phyloP scores from a whole-genome alignment of 2,797 vertebrate genomes.

The Melanotaenia trifasciata region DNA sequence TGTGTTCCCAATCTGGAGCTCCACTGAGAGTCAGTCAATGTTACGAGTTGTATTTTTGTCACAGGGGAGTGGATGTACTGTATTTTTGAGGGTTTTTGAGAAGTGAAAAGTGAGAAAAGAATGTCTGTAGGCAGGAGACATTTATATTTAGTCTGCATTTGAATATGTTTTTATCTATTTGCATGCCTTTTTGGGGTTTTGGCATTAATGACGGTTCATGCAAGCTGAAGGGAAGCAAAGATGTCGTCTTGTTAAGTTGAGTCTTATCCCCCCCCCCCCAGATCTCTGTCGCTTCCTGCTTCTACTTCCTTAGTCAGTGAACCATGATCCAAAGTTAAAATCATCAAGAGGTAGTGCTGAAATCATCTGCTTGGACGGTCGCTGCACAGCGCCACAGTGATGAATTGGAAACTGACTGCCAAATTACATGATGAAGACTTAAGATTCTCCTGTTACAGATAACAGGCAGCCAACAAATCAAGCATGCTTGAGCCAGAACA shows the following conservation, averaged over 20 bases:
- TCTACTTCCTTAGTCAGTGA: slow-evolving; percentile 33
- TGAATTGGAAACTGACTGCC: slow-evolving; percentile 71
- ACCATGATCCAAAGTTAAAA: slow-evolving; percentile 54
- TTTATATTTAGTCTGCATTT: slow-evolving; percentile 66
- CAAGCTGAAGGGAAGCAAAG: slow-evolving; percentile 31
- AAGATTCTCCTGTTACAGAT: slow-evolving; percentile 69
- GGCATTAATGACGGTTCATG: slow-evolving; percentile 38
- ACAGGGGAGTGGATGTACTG: slow-evolving; percentile 67
- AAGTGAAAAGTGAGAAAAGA: slow-evolving; percentile 65
- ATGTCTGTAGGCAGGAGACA: slow-evolving; percentile 52
- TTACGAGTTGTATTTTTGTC: slow-evolving; percentile 78
- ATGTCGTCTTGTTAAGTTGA: slow-evolving; percentile 22
- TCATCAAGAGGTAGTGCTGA: slow-evolving; percentile 49
- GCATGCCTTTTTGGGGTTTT: slow-evolving; percentile 15
- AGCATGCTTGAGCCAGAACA: slow-evolving; percentile 50
- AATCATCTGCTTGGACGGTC: slow-evolving; percentile 38
- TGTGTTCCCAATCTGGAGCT: slow-evolving; percentile 76
- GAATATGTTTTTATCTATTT: slow-evolving; percentile 55
- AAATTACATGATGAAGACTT: slow-evolving; percentile 67
- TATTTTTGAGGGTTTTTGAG: slow-evolving; percentile 67
- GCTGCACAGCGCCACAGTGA: slow-evolving; percentile 45
- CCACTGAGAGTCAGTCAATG: slow-evolving; percentile 73
- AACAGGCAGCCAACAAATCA: slow-evolving; percentile 69
- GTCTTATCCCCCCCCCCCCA: background rate
- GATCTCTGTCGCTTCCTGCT: slow-evolving; percentile 17